phyloP scores from a whole-genome alignment of 2,797 vertebrate genomes.

The Coilia nasus region DNA sequence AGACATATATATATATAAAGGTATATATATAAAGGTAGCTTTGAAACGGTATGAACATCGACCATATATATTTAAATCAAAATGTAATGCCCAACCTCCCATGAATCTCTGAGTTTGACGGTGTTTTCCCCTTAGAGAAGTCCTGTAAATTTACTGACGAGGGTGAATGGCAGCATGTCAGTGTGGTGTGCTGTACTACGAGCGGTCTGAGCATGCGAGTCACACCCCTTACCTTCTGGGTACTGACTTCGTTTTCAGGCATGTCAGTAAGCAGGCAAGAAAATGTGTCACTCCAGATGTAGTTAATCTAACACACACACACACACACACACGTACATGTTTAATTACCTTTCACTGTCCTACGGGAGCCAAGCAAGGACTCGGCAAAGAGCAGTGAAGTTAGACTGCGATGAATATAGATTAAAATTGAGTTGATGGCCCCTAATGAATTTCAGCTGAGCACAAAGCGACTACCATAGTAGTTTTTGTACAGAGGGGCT shows the following conservation, averaged over 20 bases:
- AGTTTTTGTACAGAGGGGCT: background rate
- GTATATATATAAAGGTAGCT: no score
- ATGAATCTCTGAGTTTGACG: no score
- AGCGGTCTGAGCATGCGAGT: background rate
- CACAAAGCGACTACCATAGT: background rate
- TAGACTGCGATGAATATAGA: background rate
- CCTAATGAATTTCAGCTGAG: background rate
- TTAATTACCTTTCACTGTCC: background rate
- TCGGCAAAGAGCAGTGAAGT: background rate
- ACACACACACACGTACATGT: background rate
- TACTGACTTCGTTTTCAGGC: background rate
- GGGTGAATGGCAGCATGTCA: background rate
- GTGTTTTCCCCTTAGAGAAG: no score
- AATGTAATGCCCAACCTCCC: no score
- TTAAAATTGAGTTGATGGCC: no score
- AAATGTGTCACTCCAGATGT: background rate
- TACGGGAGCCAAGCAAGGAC: background rate
- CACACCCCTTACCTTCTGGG: background rate
- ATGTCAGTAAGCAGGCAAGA: background rate
- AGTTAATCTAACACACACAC: background rate
- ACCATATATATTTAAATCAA: no score
- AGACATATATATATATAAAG: no score
- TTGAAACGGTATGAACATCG: background rate
- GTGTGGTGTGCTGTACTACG: background rate
- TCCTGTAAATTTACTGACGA: no score